A percentile compares a stretch with the other conserved stretches of the same genome.
Conservation (phyloP, 2,888 invertebrate genomes). For the Phaonia tiefii region DNA sequence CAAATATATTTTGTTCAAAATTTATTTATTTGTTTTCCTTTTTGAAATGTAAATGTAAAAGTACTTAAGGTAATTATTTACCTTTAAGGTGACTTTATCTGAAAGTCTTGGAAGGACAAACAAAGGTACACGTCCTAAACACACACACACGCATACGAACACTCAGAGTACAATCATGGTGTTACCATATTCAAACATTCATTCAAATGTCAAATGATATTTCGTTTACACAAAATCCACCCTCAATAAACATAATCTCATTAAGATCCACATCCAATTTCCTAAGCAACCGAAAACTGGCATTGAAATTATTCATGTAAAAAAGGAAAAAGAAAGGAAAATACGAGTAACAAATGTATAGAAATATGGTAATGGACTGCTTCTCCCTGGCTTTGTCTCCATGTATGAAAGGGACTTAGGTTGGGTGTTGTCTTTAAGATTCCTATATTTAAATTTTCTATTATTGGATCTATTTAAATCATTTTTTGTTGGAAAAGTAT, state of each 20-base stretch:
- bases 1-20: too few species aligned
- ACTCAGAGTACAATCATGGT: background rate
- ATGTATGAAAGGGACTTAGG: too few species aligned
- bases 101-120: conserved; percentile 1
- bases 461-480: background rate
- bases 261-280: background rate
- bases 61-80: conserved; percentile 22
- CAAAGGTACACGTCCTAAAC: background rate
- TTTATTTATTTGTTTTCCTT: too few species aligned
- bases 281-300: background rate
- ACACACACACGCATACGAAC: background rate
- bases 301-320: background rate
- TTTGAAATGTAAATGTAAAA: background rate
- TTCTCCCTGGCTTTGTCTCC: conserved; percentile 24
- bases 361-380: conserved; percentile 21
- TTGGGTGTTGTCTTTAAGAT: background rate
- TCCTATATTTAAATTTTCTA: background rate
- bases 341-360: background rate
- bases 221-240: conserved; percentile 22
- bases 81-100: conserved; percentile 22
- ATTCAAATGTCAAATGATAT: conserved; percentile 10
- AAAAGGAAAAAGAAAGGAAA: background rate
- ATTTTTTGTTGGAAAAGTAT: too few species aligned
- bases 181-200: background rate
- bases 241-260: background rate